Conservation (phyloP, 1,140 invertebrate genomes). For the Apis laboriosa region DNA sequence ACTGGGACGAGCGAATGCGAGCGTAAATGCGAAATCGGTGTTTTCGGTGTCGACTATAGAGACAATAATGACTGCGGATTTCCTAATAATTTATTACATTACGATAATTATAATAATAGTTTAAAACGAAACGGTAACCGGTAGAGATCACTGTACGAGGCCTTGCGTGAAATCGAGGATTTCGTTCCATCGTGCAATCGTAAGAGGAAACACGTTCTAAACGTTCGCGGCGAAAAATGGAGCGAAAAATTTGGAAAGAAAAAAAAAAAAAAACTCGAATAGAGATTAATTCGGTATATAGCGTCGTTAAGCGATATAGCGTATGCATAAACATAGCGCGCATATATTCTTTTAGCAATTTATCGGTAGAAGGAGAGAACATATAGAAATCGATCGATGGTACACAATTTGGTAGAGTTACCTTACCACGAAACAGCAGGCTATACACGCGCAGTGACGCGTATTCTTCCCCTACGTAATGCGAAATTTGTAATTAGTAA, state of each 20-base stretch:
- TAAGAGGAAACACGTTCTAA: background rate
- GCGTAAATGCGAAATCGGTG: slow-evolving; percentile 37
- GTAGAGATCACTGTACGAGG: slow-evolving; percentile 33
- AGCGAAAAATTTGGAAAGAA: background rate
- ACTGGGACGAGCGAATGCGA: slow-evolving; percentile 31
- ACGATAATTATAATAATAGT: slow-evolving; percentile 15
- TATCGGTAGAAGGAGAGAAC: slow-evolving; percentile 49
- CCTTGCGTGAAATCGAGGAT: slow-evolving; percentile 26
- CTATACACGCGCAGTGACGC: slow-evolving; percentile 52
- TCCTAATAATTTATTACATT: slow-evolving; percentile 49
- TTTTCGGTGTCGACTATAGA: slow-evolving; percentile 48
- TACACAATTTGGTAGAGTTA: slow-evolving; percentile 22
- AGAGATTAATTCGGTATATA: slow-evolving; percentile 21
- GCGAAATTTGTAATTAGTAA: slow-evolving; percentile 4
- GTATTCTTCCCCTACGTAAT: background rate
- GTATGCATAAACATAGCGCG: slow-evolving; percentile 50
- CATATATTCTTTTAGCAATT: slow-evolving; percentile 73
- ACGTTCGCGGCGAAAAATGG: background rate
- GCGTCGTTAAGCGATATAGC: slow-evolving; percentile 30
- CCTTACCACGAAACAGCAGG: slow-evolving; percentile 6
- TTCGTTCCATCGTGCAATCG: background rate
- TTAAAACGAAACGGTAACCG: slow-evolving; percentile 14
- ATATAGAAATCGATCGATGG: slow-evolving; percentile 1
- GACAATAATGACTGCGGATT: slow-evolving; percentile 51
- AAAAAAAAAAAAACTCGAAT: background rate